These are phyloP conservation scores for Julus scanicus DNA, from an alignment of 2,888 invertebrate genomes.

Conservation along the genomic window DNA sequence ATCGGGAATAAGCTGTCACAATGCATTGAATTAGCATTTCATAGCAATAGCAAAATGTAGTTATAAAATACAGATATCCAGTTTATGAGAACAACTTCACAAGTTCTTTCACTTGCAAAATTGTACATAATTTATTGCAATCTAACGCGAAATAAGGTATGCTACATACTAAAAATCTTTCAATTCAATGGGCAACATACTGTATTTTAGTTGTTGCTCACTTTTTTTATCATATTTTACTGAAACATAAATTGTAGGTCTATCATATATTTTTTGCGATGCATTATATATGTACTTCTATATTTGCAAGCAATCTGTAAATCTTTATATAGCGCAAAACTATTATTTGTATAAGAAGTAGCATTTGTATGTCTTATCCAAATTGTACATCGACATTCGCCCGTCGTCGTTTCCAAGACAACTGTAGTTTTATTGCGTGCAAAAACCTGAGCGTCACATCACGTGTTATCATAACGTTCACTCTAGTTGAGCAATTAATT, in stretches of 20 bases:
- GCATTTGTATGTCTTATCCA: background rate
- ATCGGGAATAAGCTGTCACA: no score
- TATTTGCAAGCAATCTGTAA: background rate
- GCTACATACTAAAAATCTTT: no score
- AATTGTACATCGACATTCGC: slow-evolving; percentile 18
- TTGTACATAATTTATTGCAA: no score
- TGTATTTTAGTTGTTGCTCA: background rate
- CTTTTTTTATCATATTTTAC: background rate
- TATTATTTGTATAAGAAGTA: slow-evolving; percentile 9
- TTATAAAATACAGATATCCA: no score
- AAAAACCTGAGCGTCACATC: slow-evolving; percentile 51
- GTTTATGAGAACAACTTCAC: no score
- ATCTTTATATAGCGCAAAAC: background rate
- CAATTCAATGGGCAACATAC: no score
- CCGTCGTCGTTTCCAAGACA: slow-evolving; percentile 48
- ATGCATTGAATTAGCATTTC: no score
- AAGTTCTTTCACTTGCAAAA: no score
- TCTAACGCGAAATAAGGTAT: no score
- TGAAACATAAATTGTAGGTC: no score
- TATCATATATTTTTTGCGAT: background rate
- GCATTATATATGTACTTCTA: background rate
- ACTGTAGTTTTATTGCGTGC: slow-evolving; percentile 49
- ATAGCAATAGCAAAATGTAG: no score
- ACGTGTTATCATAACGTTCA: slow-evolving; percentile 44
- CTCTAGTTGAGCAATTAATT: slow-evolving; percentile 50